These are phyloP conservation scores for Drosophila pseudoananassae DNA, from an alignment of 1,140 invertebrate genomes.

Conservation along the genomic window DNA sequence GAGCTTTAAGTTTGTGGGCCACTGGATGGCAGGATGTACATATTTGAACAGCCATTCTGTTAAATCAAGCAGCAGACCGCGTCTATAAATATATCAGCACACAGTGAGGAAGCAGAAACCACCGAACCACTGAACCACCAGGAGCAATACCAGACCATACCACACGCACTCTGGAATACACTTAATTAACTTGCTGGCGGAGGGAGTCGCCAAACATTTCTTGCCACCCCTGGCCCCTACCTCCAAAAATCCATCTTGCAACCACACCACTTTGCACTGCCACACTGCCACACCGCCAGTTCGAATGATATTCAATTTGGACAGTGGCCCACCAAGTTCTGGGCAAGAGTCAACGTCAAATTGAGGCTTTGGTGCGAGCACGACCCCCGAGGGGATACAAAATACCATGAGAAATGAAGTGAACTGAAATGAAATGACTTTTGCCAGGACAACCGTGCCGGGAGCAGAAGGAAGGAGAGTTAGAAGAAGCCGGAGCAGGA, in stretches of 20 bases:
- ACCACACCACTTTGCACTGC: neutral
- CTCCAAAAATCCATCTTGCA: neutral
- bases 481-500: neutral
- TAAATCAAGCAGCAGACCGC: slow-evolving; percentile 51
- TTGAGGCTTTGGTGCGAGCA: slow-evolving; percentile 28
- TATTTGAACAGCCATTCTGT: slow-evolving; percentile 14
- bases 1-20: too few relatives aligned
- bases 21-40: neutral
- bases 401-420: slow-evolving; percentile 47
- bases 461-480: neutral
- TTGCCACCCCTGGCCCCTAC: neutral
- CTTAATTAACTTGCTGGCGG: slow-evolving; percentile 49
- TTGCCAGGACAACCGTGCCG: slow-evolving; percentile 36
- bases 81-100: slow-evolving; percentile 45
- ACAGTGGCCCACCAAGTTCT: neutral
- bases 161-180: slow-evolving; percentile 21
- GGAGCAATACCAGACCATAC: neutral
- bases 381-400: slow-evolving; percentile 32
- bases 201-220: slow-evolving; percentile 1
- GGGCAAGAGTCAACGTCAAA: slow-evolving; percentile 39
- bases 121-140: neutral
- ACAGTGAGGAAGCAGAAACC: neutral
- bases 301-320: slow-evolving; percentile 38
- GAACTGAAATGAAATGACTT: slow-evolving; percentile 50
- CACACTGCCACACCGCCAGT: neutral